Conservation (phyloP, 2,113 vertebrate species). For the Mola mola region DNA sequence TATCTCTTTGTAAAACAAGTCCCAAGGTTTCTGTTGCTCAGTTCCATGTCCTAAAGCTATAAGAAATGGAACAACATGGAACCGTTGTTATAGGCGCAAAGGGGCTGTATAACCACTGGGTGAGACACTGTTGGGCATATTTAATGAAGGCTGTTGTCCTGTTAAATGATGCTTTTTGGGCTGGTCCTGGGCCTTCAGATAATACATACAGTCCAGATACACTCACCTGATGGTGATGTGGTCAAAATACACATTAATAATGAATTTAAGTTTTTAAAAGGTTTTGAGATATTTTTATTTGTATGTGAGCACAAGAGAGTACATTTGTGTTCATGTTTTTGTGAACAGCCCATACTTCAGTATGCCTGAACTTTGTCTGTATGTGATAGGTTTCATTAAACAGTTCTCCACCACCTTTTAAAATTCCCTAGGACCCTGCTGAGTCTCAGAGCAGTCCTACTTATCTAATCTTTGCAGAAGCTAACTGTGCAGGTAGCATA, state of each 20-base stretch:
- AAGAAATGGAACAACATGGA: no score
- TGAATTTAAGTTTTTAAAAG: no score
- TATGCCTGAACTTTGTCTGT: not conserved
- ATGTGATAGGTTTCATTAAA: constrained; percentile 53
- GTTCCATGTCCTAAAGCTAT: no score
- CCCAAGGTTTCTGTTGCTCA: no score
- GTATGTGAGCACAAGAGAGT: constrained; percentile 3
- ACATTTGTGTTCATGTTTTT: constrained; percentile 5
- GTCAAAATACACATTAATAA: no score
- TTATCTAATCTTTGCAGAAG: constrained; percentile 62
- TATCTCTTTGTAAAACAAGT: no score
- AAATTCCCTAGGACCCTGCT: constrained; percentile 43
- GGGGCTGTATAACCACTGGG: constrained; percentile 51
- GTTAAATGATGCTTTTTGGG: constrained; percentile 22
- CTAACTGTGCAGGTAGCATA: constrained; percentile 52
- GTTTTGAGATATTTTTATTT: no score
- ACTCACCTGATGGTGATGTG: constrained; percentile 31
- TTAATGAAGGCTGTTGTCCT: constrained; percentile 27
- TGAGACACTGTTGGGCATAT: constrained; percentile 36
- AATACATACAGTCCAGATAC: no score
- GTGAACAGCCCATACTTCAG: no score
- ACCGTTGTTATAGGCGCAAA: no score
- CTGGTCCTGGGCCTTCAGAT: constrained; percentile 5
- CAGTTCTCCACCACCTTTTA: constrained; percentile 24
- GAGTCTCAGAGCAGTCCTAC: constrained; percentile 34